Evolutionary conservation across 2,888 invertebrate genomes (phyloP), one percentile per base, ranked within the genome.

Genomic region (Reticulitermes lucifugus): DNA sequence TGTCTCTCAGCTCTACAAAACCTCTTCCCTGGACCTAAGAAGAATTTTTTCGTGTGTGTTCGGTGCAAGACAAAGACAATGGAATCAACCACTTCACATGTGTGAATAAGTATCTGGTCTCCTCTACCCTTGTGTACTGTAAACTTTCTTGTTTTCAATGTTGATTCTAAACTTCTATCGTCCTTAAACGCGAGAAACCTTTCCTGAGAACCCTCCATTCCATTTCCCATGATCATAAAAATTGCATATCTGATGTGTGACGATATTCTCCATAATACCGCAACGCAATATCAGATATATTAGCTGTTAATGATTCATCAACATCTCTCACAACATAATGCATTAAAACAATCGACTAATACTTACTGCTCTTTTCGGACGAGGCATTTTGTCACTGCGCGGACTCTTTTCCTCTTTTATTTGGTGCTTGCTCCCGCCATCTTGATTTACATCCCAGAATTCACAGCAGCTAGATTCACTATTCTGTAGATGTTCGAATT

Each of bases 351-450:
- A 41, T 51, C 59, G 88, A 87, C 86, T 85, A 46, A 75, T 87
- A 91, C 91, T 91, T 90, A 91, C 91, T 88, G 89, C 88, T 89
- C 90, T 91, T 88, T 90, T 90, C 87, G 90, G 89, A 88, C 90
- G 90, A 89, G 91, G 91, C 91, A 91, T 91, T 89, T 87, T 88
- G 85, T 85, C 84, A 84, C 75, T 71, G 86, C 85, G 84, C 85
- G 83, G 86, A 87, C 86, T 85, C 85, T 86, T 86, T 85, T 86
- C 80, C 80, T 84, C 83, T 87, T 87, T 86, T 83, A 87, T 85
- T 85, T 85, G 83, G 85, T 83, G 86, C 87, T 86, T 79, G 83
- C 83, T 88, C 88, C 88, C 88, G 88, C 88, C 88, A 88, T 89
- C 88, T 89, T 88, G 88, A 87, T 88, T 83, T 71, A 83, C 51